Evolutionary conservation across 2,113 vertebrate species (phyloP).

Genomic region (Corythornis vintsioides): DNA sequence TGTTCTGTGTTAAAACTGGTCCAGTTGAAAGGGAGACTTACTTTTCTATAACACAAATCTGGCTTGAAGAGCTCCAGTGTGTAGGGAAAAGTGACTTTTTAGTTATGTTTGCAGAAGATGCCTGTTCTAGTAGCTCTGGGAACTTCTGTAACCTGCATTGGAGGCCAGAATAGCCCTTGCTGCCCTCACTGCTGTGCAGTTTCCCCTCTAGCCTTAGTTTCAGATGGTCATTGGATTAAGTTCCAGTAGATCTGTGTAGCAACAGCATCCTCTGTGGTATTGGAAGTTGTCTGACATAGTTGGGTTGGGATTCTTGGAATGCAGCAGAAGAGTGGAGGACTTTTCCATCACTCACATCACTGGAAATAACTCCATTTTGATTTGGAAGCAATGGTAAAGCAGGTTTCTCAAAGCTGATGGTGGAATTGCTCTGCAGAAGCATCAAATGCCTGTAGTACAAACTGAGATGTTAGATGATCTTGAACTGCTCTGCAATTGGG

Average conservation of each 20-base stretch:
- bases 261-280: neutral
- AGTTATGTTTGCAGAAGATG: neutral
- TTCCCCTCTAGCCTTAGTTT: neutral
- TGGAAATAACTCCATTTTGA: neutral
- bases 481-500: neutral
- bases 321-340: neutral
- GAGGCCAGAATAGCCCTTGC: neutral
- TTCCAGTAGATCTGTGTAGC: neutral
- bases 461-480: neutral
- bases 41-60: neutral
- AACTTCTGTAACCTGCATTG: accelerated
- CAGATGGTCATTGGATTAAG: neutral
- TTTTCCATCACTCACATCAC: neutral
- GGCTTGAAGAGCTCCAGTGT: neutral
- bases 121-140: neutral
- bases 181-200: neutral
- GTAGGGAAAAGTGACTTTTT: neutral
- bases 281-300: neutral
- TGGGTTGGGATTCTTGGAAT: neutral
- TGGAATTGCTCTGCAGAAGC: neutral
- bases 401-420: neutral
- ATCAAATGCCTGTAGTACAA: neutral
- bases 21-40: neutral
- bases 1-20: neutral
- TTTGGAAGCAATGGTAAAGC: neutral